These are phyloP conservation scores for Sebastes hubbsi DNA, from an alignment of 2,797 vertebrate genomes.

Conservation along the genomic window DNA sequence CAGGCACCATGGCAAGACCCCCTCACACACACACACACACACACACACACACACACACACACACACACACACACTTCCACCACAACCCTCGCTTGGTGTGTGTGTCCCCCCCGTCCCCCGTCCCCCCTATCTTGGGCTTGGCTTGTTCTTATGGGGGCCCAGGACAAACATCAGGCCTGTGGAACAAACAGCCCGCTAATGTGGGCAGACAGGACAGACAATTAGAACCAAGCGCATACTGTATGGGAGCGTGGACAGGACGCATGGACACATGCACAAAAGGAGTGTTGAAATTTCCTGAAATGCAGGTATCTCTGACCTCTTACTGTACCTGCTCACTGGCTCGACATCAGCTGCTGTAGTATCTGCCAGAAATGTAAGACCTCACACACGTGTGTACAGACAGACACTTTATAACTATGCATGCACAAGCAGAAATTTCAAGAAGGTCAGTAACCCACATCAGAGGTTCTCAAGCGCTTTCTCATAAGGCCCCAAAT, in stretches of 20 bases:
- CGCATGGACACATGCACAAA: neutral
- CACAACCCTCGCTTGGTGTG: constrained; percentile 17
- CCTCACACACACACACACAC: neutral
- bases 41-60: constrained; percentile 23
- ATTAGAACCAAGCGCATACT: constrained; percentile 57
- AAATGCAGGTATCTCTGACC: neutral
- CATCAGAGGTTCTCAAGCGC: neutral
- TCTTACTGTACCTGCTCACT: neutral
- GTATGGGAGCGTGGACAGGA: constrained; percentile 13
- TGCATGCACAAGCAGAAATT: constrained; percentile 4
- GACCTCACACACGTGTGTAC: neutral
- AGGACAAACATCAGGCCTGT: constrained; percentile 64
- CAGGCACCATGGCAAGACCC: constrained; percentile 63
- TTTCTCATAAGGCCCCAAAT: constrained; percentile 3
- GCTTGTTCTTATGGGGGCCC: constrained; percentile 51
- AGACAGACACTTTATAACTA: neutral
- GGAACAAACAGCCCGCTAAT: constrained; percentile 73
- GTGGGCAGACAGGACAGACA: constrained; percentile 71
- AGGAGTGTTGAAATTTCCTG: neutral
- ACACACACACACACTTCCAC: constrained; percentile 1
- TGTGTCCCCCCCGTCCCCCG: neutral
- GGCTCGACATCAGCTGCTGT: neutral
- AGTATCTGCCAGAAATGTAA: neutral
- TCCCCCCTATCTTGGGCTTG: constrained; percentile 26
- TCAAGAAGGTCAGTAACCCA: constrained; percentile 16